Evolutionary conservation across 2,888 invertebrate genomes (phyloP), one percentile per base, ranked within the genome.

Genomic region (Scaptodrosophila latifasciaeformis): DNA sequence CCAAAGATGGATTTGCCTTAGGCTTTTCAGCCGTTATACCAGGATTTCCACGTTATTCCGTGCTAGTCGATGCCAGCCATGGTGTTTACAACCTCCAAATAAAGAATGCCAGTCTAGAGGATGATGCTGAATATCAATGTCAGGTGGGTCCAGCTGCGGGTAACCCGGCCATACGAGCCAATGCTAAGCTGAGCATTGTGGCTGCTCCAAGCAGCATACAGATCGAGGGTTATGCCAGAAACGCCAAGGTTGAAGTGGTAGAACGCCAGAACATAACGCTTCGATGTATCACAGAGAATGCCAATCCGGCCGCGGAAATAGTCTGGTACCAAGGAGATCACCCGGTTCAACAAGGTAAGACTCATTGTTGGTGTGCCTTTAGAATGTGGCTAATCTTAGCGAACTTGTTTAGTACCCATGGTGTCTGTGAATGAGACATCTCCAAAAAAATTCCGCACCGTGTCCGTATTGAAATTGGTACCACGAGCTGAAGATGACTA

Each of bases 101-200:
- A 81, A 92, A 91, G 71, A 95, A 97, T 87, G 95, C 94, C 2
- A 92, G 93, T 17, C 87, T 97, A 24, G 93, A 92, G 72, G 99
- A 99, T 85, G 98, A 98, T 85, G 97, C 96, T 0, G 94, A 95
- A 83, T 99, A 93, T 88, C 96, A 98, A 88, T 99, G 99, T 87
- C 99, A 99, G 90, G 96, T 98, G 40, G 94, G 95, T 29, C 96
- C 96, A 0, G 90, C 92, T 0, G 90, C 91, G 67, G 90, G 91
- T 82, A 91, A 92, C 81, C 93, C 94, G 71, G 92, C 94, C 64
- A 96, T 96, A 72, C 88, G 95, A 65, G 95, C 95, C 35, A 93
- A 93, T 82, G 96, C 97, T 7, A 91, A 92, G 58, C 91, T 98
- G 70, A 94, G 92, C 83, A 96, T 83, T 44, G 83, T 84, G 42